Conservation (phyloP, 2,888 invertebrate species). For the Melieria omissa region DNA sequence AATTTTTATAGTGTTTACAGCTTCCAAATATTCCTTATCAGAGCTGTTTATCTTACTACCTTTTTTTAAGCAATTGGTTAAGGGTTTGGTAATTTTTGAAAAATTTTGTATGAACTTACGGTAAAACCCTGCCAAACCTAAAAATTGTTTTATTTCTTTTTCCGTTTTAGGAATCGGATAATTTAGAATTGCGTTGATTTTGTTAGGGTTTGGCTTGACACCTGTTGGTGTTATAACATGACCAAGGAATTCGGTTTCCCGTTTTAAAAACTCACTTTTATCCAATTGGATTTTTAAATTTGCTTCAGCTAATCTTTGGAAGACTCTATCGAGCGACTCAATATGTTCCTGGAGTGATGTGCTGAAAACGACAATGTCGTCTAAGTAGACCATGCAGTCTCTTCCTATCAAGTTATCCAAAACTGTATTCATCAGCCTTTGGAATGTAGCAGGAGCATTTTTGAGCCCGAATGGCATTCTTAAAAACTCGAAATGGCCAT, state of each 20-base stretch:
- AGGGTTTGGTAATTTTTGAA: constrained; percentile 39
- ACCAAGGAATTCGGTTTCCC: constrained; percentile 52
- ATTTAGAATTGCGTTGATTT: constrained; percentile 48
- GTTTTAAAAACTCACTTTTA: constrained; percentile 49
- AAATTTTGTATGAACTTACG: constrained; percentile 45
- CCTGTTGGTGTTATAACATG: constrained; percentile 54
- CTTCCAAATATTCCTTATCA: constrained; percentile 26
- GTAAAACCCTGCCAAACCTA: constrained; percentile 50
- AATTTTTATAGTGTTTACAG: constrained; percentile 32
- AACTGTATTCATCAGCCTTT: constrained; percentile 48
- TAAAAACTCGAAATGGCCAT: constrained; percentile 43
- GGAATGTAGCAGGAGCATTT: constrained; percentile 41
- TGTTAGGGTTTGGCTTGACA: constrained; percentile 53
- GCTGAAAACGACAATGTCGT: constrained; percentile 54
- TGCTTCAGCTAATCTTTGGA: constrained; percentile 44
- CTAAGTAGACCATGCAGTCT: constrained; percentile 54
- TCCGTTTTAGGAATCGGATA: constrained; percentile 47
- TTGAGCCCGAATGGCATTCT: constrained; percentile 45
- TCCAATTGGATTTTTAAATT: constrained; percentile 51
- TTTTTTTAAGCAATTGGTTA: constrained; percentile 41
- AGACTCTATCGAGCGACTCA: constrained; percentile 43
- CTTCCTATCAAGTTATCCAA: constrained; percentile 46
- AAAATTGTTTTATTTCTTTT: constrained; percentile 50
- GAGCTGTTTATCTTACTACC: constrained; percentile 18
- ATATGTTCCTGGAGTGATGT: constrained; percentile 52